Conservation (phyloP, 2,888 invertebrate genomes). For the Agrochola lota region DNA sequence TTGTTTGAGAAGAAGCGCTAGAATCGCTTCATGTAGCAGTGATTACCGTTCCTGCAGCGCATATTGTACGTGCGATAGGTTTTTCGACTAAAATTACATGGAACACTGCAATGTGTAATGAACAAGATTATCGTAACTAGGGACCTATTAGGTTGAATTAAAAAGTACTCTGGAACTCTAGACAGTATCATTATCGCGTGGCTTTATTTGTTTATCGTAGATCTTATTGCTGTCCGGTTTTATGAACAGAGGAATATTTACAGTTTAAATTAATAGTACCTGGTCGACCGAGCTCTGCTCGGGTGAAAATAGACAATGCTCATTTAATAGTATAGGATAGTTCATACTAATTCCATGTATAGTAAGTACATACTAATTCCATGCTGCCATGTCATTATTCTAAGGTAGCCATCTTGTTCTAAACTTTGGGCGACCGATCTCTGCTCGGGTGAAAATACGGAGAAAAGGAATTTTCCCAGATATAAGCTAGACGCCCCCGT, state of each 20-base stretch:
- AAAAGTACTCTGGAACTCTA: conserved; percentile 20
- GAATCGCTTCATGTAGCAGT: conserved; percentile 26
- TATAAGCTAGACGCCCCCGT: no score
- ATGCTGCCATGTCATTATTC: no score
- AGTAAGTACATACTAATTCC: no score
- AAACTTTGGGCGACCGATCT: no score
- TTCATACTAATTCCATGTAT: no score
- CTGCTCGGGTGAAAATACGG: no score
- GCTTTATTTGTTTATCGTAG: conserved; percentile 22
- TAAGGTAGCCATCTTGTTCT: no score
- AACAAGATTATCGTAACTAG: conserved; percentile 42
- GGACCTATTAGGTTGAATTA: conserved; percentile 20
- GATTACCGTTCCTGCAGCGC: conserved; percentile 36
- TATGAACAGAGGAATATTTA: not conserved
- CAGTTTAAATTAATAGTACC: conserved; percentile 10
- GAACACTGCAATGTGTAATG: conserved; percentile 26
- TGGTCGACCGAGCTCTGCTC: no score
- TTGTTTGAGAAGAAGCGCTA: conserved; percentile 39
- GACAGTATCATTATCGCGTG: conserved; percentile 3
- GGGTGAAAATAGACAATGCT: no score
- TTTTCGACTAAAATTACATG: conserved; percentile 31
- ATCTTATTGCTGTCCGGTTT: conserved; percentile 8
- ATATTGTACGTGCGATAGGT: conserved; percentile 39
- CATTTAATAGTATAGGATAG: no score
- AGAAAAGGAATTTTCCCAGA: no score